A percentile compares a stretch with the other conserved stretches of the same genome.
phyloP scores from a whole-genome alignment of 2,113 vertebrate species.

The Orientallactaga bullata region DNA sequence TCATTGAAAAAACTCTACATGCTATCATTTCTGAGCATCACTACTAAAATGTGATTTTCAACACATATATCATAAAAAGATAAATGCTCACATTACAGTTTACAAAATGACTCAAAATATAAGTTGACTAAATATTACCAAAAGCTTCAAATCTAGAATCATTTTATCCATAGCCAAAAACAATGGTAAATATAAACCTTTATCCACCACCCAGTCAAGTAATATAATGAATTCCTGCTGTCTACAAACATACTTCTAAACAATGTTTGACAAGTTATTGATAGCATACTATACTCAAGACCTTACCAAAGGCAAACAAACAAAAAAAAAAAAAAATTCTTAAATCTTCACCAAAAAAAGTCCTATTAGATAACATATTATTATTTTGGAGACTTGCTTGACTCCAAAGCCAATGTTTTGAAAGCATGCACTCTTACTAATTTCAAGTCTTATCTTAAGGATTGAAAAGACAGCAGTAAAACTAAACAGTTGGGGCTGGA shows the following conservation, averaged over 20 bases:
- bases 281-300: conserved; percentile 33
- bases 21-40: conserved; percentile 31
- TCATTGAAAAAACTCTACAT: conserved; percentile 35
- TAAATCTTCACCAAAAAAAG: conserved; percentile 28
- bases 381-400: conserved; percentile 45
- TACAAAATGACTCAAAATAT: not conserved
- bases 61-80: not conserved
- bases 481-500: no score
- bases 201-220: conserved; percentile 55
- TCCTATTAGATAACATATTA: not conserved
- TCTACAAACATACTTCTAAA: conserved; percentile 54
- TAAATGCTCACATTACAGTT: conserved; percentile 10
- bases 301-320: not conserved
- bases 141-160: conserved; percentile 57
- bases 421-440: not conserved
- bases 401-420: conserved; percentile 28
- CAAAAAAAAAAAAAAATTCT: not conserved
- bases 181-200: conserved; percentile 40
- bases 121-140: conserved; percentile 33
- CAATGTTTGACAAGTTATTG: conserved; percentile 49
- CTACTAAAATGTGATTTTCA: conserved; percentile 11
- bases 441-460: conserved; percentile 37
- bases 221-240: not conserved
- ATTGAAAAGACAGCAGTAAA: not conserved
- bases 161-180: conserved; percentile 23